Base-by-base conservation (phyloP, 1,140 invertebrate species). In the Sitophilus oryzae region DNA sequence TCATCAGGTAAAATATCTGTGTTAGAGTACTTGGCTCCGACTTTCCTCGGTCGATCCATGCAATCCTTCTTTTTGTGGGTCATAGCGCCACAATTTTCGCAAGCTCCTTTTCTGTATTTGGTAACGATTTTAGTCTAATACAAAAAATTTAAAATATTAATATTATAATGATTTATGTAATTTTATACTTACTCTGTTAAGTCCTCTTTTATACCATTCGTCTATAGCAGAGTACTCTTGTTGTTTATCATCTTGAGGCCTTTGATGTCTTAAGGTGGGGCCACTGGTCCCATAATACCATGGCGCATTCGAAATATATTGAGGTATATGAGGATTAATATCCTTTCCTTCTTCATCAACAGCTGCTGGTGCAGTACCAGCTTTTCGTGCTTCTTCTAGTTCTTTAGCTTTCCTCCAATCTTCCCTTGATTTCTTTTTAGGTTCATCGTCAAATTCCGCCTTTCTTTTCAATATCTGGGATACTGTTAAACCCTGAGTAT, bases 311-410 rank as follows among this genome's bases (percentile, higher is more conserved):
- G 96, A 93, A 66, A 99, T 99, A 66, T 99, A 99, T 71, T 99
- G 96, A 0, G 97, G 97, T 70, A 99, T 99, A 65, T 99, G 97
- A 1, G 97, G 97, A 77, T 99, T 99, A 40, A 99, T 99, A 69
- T 99, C 97, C 68, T 74, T 80, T 69, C 95, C 96, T 73, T 96
- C 93, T 74, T 99, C 95, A 74, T 99, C 97, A 2, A 98, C 93
- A 66, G 95, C 95, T 54, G 97, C 97, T 16, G 96, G 96, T 2
- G 93, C 96, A 65, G 93, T 97, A 69, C 97, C 97, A 57, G 93
- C 94, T 79, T 99, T 99, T 68, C 97, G 79, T 3, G 93, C 94
- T 73, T 99, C 96, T 75, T 99, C 97, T 15, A 99, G 74, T 72
- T 99, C 96, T 72, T 99, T 98, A 2, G 88, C 90, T 73, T 94